Evolutionary conservation across 92 coral and sea anemone genomes (phyloP).

Genomic region (Diadumene lineata): DNA sequence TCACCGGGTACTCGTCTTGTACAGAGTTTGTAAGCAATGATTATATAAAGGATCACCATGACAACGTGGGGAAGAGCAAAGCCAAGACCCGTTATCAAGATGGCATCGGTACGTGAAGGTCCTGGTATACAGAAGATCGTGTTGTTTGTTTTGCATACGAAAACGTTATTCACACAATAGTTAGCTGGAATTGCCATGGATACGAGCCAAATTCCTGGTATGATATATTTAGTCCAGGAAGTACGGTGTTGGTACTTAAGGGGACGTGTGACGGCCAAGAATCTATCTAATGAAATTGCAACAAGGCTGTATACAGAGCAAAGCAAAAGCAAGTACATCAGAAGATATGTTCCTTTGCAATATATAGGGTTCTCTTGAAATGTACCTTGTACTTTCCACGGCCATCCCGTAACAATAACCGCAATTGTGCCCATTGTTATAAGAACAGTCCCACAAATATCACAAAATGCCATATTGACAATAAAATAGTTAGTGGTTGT

Average conservation of each 20-base stretch:
- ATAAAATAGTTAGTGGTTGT: conserved; percentile 41
- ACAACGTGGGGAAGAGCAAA: conserved; percentile 28
- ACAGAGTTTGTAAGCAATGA: conserved; percentile 38
- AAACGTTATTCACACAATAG: background rate
- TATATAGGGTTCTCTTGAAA: background rate
- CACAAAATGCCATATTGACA: conserved; percentile 47
- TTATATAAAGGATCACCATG: conserved; percentile 25
- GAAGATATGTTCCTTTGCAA: background rate
- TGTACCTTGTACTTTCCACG: background rate
- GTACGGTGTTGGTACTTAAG: conserved; percentile 1
- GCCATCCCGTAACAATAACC: background rate
- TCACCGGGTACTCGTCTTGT: conserved; percentile 46
- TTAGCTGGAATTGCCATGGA: conserved; percentile 11
- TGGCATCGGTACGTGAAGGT: background rate
- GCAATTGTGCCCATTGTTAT: too few species aligned
- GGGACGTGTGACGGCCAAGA: conserved; percentile 33
- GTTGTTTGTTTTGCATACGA: background rate
- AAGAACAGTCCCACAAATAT: conserved; percentile 2
- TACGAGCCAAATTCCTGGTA: conserved; percentile 24
- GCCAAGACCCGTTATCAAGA: background rate
- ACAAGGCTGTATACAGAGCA: conserved; percentile 20
- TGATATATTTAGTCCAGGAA: conserved; percentile 12
- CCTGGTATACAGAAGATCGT: background rate
- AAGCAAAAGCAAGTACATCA: background rate
- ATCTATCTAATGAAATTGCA: conserved; percentile 32